phyloP scores from a whole-genome alignment of 2,113 vertebrate genomes.

The Myotis brandtii region DNA sequence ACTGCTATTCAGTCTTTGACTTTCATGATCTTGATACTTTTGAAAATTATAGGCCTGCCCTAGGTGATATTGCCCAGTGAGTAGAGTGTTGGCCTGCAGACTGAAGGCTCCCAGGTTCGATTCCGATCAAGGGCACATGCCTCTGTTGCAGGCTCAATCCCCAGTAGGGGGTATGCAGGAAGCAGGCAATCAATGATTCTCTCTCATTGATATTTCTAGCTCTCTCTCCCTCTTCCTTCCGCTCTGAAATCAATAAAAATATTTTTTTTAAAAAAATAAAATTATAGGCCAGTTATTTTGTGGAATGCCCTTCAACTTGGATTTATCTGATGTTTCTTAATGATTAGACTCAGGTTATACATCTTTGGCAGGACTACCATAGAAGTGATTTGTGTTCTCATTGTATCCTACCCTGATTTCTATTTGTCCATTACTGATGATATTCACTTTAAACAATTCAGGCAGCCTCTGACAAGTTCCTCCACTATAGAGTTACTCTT shows the following conservation, averaged over 20 bases:
- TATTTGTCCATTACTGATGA: not conserved
- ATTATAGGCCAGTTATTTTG: constrained; percentile 30
- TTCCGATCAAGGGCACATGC: too few relatives aligned
- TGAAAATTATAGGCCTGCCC: not conserved
- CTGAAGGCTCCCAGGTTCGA: too few relatives aligned
- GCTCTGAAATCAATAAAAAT: too few relatives aligned
- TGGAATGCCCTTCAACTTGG: not conserved
- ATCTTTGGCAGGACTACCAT: not conserved
- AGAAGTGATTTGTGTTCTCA: not conserved
- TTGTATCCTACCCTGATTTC: not conserved
- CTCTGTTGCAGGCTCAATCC: too few relatives aligned
- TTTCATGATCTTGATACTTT: constrained; percentile 11
- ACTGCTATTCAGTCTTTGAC: not conserved
- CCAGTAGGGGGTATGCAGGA: too few relatives aligned
- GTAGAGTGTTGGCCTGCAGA: too few relatives aligned
- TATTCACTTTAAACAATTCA: constrained; percentile 37
- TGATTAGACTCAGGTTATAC: not conserved
- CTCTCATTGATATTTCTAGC: too few relatives aligned
- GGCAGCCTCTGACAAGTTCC: not conserved
- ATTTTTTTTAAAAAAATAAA: not conserved
- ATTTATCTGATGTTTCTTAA: constrained; percentile 7
- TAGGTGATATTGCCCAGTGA: too few relatives aligned
- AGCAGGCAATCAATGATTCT: too few relatives aligned
- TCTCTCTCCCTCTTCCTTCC: too few relatives aligned
- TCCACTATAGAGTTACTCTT: not conserved